These are phyloP conservation scores for Gymnarchus niloticus DNA, from an alignment of 2,113 vertebrate species.

Conservation along the genomic window DNA sequence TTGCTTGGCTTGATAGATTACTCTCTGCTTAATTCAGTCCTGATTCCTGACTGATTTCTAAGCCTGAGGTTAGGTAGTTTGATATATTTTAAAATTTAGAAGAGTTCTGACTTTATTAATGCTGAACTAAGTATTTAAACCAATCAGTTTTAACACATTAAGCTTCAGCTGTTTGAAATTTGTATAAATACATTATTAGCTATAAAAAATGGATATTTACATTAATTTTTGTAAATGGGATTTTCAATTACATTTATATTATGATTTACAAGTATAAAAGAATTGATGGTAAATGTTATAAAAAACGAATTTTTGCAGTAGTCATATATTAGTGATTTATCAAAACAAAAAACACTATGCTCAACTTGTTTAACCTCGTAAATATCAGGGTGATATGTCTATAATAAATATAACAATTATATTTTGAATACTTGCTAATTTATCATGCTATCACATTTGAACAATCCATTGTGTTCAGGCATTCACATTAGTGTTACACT, in stretches of 20 bases:
- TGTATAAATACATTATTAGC: no score
- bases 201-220: background rate
- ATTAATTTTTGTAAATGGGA: background rate
- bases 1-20: slow-evolving; percentile 29
- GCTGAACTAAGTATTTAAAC: slow-evolving; percentile 10
- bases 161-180: no score
- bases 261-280: background rate
- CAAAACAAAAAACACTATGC: background rate
- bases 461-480: no score
- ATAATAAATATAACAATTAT: background rate
- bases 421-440: background rate
- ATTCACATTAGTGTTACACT: no score
- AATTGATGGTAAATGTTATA: background rate
- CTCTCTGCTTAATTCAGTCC: slow-evolving; percentile 32
- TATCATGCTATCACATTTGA: no score
- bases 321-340: slow-evolving; percentile 16
- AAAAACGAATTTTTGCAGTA: background rate
- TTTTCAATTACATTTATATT: background rate
- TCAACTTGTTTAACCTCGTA: background rate
- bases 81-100: slow-evolving; percentile 14
- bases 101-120: slow-evolving; percentile 15
- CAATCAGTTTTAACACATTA: background rate
- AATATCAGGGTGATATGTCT: slow-evolving; percentile 11
- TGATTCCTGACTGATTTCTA: slow-evolving; percentile 27
- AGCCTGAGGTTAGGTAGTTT: slow-evolving; percentile 17